Evolutionary conservation across 2,888 invertebrate genomes (phyloP), one percentile per base, ranked within the genome.

Genomic region (Andrena haemorrhoa): DNA sequence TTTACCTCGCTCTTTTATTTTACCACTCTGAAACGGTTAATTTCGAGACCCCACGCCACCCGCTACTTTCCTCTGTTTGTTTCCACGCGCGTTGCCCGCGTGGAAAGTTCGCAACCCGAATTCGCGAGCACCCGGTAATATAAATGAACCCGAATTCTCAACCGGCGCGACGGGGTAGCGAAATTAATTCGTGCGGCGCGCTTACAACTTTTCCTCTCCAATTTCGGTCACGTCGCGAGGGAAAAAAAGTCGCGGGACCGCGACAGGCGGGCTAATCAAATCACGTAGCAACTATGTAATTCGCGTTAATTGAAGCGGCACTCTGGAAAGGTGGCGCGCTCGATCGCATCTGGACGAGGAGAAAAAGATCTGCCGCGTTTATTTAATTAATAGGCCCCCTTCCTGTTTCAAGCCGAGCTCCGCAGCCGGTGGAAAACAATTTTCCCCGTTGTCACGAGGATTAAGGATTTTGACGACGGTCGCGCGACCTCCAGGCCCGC

Each of bases 401-500:
- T 4, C 41, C 35, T 41, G 41, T 1, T 56, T 53, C 6, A 20
- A 29, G 64, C 26, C 41, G 35, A 49, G 63, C 26, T 72, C 71
- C 70, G 26, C 72, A 8, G n/a, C 4, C 58, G 63, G 66, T 16
- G 51, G n/a, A 69, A 66, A 68, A 79, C 75, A 61, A 82, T 56
- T 79, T 71, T 35, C 8, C 70, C 23, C 41, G 49, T 41, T 74
- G 66, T 61, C 65, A 51, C 33, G 60, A 29, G 66, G 61, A 83
- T 76, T 68, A 74, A 82, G 71, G 64, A 68, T 73, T 79, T 70
- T 23, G 41, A 68, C 75, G 60, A 53, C 41, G 68, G 58, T 47
- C 53, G 51, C 23, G 78, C 74, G 29, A 75, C 76, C 72, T 75
- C 70, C 72, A 35, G 70, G n/a, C 33, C 72, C 76, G 73, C 78